Conservation (phyloP, 2,113 vertebrate genomes). For the Canis aureus region DNA sequence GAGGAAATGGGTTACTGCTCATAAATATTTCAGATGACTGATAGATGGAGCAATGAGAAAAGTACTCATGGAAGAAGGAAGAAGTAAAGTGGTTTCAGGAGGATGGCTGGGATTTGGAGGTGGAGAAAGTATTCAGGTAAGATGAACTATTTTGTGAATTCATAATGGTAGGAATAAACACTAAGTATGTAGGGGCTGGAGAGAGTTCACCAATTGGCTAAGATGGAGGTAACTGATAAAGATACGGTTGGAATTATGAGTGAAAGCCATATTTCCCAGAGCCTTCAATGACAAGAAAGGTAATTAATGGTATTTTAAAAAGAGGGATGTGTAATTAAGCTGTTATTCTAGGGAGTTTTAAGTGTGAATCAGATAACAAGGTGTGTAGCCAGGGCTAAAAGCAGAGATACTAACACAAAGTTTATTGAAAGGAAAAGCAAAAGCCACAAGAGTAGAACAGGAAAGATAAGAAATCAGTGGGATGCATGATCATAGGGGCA, state of each 20-base stretch:
- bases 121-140: not conserved
- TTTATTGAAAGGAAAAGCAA: not conserved
- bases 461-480: not conserved
- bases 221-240: not conserved
- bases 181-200: not conserved
- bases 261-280: not conserved
- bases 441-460: not conserved
- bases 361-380: not conserved
- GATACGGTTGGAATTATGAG: not conserved
- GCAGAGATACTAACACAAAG: not conserved
- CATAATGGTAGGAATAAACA: not conserved
- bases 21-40: not conserved
- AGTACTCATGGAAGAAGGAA: not conserved
- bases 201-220: not conserved
- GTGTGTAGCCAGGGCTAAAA: not conserved
- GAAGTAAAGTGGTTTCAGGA: not conserved
- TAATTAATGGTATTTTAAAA: not conserved
- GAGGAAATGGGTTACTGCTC: not conserved
- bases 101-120: not conserved
- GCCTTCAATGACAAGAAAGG: not conserved
- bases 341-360: not conserved
- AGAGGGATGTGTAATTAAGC: not conserved
- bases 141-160: not conserved
- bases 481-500: not conserved
- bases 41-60: not conserved